A percentile compares a stretch with the other conserved stretches of the same genome.
Conservation (phyloP, 2,797 vertebrate genomes). For the Lacerta viridis region DNA sequence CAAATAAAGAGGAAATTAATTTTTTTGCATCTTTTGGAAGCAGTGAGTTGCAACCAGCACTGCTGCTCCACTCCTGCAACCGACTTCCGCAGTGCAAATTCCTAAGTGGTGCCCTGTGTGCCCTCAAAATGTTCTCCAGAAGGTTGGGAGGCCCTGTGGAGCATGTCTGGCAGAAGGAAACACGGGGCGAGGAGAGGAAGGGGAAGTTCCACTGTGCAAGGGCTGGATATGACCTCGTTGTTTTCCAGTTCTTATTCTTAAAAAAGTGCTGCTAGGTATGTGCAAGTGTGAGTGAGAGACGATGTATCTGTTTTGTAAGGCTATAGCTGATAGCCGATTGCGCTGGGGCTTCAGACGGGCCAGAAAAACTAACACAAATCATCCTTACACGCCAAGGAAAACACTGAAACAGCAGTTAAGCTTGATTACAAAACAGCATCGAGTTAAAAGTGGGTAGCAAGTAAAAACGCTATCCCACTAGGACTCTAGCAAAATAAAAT, state of each 20-base stretch:
- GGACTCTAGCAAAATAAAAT: neutral
- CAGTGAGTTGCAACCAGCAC: no score
- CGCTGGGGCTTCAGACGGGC: neutral
- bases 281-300: neutral
- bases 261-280: no score
- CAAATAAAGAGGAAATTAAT: neutral
- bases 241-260: neutral
- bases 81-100: no score
- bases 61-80: no score
- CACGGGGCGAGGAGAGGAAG: no score
- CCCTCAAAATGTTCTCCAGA: no score
- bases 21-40: neutral
- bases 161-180: no score
- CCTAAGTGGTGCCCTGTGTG: no score
- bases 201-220: no score
- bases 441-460: constrained; percentile 30
- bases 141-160: no score
- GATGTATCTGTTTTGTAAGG: neutral
- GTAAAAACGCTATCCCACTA: constrained; percentile 5
- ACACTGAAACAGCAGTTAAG: constrained; percentile 6
- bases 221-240: no score
- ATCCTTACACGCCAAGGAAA: constrained; percentile 10
- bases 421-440: constrained; percentile 25
- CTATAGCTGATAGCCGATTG: constrained; percentile 4
- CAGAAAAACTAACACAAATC: neutral